Base-by-base conservation (phyloP, 2,797 vertebrate genomes). In the Poeciliopsis gracilis region DNA sequence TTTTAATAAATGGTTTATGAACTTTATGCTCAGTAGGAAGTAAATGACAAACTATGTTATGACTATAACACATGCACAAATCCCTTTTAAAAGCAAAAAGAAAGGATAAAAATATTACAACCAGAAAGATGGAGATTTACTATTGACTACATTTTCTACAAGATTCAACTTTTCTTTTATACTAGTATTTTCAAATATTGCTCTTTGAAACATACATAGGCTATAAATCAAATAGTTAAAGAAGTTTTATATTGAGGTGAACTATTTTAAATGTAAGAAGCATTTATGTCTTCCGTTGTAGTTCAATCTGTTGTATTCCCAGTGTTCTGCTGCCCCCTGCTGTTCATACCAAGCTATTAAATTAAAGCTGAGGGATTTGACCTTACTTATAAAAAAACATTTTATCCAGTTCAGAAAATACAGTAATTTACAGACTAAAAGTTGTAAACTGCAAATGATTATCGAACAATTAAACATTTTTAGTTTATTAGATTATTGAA, bases 311-410 rank as follows among this genome's bases (percentile, higher is more conserved):
- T 71, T 23, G 16, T 2, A 41, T 0, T 10, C 5, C 1, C 30
- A 10, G 76, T 76, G 45, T 49, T 86, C 57, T 91, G 78, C 87
- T 91, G 85, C 83, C 79, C 59, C 75, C 90, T 87, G 16, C 59
- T 61, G 89, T 0, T 78, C 5, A 12, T 0, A 2, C 57, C 8
- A 45, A 8, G 63, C 10, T 13, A 4, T 10, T 25, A 16, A 49
- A 41, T 18, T n/a, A n/a, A 13, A 28, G 4, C 18, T 20, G 0
- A 4, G 4, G 33, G 8, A 13, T 38, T 43, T 18, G 4, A 63
- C 13, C 38, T 10, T n/a, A 30, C 2, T 41, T 55, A 73, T 20
- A 45, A 59, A 28, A 13, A 59, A 28, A 13, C 1, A 13, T 23
- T 57, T 28, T 33, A 28, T 46, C 18, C 11, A 33, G 16, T 13